Percentiles rank a stretch among this genome's conserved stretches.
These are phyloP conservation scores for Zootoca vivipara DNA, from an alignment of 2,113 vertebrate species.

Conservation along the genomic window DNA sequence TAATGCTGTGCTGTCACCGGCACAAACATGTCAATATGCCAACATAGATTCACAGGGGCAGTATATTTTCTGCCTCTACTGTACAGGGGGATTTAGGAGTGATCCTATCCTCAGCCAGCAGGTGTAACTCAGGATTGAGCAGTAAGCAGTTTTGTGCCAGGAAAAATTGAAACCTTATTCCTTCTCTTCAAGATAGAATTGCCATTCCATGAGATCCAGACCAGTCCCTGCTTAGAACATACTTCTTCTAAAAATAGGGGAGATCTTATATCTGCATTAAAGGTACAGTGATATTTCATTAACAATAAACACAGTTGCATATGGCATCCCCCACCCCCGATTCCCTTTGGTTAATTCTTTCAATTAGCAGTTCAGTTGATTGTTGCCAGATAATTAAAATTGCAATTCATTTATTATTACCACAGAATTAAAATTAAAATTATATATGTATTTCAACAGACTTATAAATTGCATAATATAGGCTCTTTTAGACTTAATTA, in stretches of 20 bases:
- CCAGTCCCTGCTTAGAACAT: slow-evolving; percentile 21
- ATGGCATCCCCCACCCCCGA: slow-evolving; percentile 15
- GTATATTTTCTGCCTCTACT: background rate
- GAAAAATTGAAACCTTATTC: slow-evolving; percentile 16
- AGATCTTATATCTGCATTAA: slow-evolving; percentile 39
- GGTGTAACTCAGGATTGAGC: background rate
- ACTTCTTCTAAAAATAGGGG: slow-evolving; percentile 4
- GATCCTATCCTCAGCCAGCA: background rate
- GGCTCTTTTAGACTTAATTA: slow-evolving; percentile 62
- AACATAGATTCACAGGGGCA: background rate
- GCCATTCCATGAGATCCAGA: background rate
- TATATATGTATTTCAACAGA: slow-evolving; percentile 47
- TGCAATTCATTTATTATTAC: slow-evolving; percentile 38
- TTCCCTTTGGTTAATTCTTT: slow-evolving; percentile 30
- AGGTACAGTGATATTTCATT: slow-evolving; percentile 30
- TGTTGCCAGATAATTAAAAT: slow-evolving; percentile 35
- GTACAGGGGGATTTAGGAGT: background rate
- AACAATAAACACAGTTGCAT: slow-evolving; percentile 4
- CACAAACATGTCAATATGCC: background rate
- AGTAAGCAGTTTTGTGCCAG: background rate
- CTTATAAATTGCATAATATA: slow-evolving; percentile 49
- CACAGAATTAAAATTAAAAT: slow-evolving; percentile 41
- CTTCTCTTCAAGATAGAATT: slow-evolving; percentile 8
- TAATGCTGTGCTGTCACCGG: background rate
- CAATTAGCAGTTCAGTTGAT: slow-evolving; percentile 43